Percentiles rank a stretch among this genome's conserved stretches.
Conservation (phyloP, 2,888 invertebrate species). For the Nomada flava region DNA sequence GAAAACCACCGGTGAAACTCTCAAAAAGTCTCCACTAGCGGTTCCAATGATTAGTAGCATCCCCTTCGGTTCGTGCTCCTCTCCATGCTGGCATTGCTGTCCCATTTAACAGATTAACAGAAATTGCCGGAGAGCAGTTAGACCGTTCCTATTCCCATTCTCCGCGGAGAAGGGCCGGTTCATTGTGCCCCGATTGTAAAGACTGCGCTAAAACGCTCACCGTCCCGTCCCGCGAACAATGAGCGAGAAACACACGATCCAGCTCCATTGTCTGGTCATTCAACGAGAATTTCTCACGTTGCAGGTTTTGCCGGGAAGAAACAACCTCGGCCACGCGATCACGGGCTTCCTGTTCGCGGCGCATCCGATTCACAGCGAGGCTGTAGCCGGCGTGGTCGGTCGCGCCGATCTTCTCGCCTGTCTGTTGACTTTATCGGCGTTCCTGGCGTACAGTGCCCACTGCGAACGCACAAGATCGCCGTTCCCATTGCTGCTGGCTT, state of each 20-base stretch:
- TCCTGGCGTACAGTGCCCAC: conserved; percentile 94
- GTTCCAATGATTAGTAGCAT: no score
- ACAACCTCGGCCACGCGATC: conserved; percentile 89
- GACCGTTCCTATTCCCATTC: neutral
- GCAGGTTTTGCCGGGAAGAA: conserved; percentile 87
- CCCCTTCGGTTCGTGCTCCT: neutral
- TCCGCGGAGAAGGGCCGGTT: neutral
- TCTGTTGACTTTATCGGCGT: conserved; percentile 94
- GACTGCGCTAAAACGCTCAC: conserved; percentile 23
- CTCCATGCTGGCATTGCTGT: neutral
- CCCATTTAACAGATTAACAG: conserved; percentile 15
- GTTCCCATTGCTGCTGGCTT: conserved; percentile 79
- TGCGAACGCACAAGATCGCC: conserved; percentile 82
- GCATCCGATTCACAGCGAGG: conserved; percentile 98
- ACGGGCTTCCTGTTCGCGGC: conserved; percentile 96
- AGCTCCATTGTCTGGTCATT: neutral
- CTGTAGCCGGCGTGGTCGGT: conserved; percentile 97
- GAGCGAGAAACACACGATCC: conserved; percentile 8
- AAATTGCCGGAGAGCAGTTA: conserved; percentile 21
- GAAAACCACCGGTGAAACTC: no score
- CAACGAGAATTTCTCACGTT: conserved; percentile 18
- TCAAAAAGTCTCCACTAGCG: no score
- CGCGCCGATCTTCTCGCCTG: conserved; percentile 97
- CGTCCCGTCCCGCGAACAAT: conserved; percentile 8
- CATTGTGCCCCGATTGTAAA: conserved; percentile 25